Percentiles rank a stretch among this genome's conserved stretches.
Conservation (phyloP, 2,888 invertebrate genomes). For the Andrena marginata region DNA sequence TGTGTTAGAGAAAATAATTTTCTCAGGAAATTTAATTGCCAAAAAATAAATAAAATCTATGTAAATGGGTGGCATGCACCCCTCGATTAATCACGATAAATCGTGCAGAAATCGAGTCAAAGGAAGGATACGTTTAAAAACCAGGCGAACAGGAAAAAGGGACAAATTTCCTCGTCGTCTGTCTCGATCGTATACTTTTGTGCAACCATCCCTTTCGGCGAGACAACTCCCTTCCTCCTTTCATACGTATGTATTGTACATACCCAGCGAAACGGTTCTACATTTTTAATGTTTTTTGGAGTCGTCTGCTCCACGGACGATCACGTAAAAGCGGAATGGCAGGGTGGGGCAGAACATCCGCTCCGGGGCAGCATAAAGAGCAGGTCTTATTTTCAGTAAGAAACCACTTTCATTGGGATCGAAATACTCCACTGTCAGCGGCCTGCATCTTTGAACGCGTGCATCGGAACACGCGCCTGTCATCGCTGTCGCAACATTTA, state of each 20-base stretch:
- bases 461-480: slow-evolving; percentile 39
- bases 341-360: slow-evolving; percentile 23
- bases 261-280: slow-evolving; percentile 25
- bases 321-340: slow-evolving; percentile 52
- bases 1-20: too few species aligned
- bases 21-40: too few species aligned
- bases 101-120: not conserved
- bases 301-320: slow-evolving; percentile 14
- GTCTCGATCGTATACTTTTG: slow-evolving; percentile 19
- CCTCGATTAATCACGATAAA: too few species aligned
- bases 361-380: slow-evolving; percentile 40
- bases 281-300: slow-evolving; percentile 54
- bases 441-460: slow-evolving; percentile 36
- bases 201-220: not conserved
- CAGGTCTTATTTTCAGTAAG: slow-evolving; percentile 51
- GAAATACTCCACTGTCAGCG: slow-evolving; percentile 47
- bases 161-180: slow-evolving; percentile 34
- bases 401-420: slow-evolving; percentile 56
- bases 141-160: not conserved
- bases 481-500: slow-evolving; percentile 10
- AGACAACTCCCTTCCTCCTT: slow-evolving; percentile 17
- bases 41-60: too few species aligned
- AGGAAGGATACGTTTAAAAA: not conserved
- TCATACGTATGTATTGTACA: slow-evolving; percentile 10
- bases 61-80: too few species aligned